phyloP scores from a whole-genome alignment of 2,888 invertebrate species.

The Megamerina dolium region DNA sequence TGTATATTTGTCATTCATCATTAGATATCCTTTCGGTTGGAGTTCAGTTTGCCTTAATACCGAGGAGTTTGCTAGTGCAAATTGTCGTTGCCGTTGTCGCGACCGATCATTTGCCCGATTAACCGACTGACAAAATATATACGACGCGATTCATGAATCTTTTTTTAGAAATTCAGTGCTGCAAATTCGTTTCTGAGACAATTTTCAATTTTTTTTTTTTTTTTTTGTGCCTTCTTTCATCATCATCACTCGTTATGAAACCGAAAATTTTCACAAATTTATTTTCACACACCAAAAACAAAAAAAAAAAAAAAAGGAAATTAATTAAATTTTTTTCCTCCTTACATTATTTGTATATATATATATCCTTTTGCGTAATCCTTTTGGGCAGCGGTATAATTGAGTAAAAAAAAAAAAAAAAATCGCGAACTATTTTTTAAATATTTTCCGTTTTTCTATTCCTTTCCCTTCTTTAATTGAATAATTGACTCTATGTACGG shows the following conservation, averaged over 20 bases:
- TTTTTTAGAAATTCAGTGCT: conserved; percentile 49
- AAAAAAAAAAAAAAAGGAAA: too few relatives aligned
- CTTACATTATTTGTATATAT: not conserved
- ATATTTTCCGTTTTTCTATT: not conserved
- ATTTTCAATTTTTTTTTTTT: too few relatives aligned
- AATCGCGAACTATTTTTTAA: not conserved
- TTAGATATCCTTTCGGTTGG: too few relatives aligned
- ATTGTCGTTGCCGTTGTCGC: too few relatives aligned
- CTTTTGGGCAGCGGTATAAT: not conserved
- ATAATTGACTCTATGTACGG: not conserved
- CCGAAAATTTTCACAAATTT: conserved; percentile 27
- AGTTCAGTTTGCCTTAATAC: too few relatives aligned
- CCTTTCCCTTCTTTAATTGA: not conserved
- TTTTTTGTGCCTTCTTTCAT: too few relatives aligned
- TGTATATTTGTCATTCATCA: too few relatives aligned
- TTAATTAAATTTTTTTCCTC: too few relatives aligned
- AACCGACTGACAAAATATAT: not conserved
- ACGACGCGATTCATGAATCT: conserved; percentile 26
- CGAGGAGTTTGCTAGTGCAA: too few relatives aligned
- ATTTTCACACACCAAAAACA: conserved; percentile 2
- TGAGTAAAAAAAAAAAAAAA: too few relatives aligned
- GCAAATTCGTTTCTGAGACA: conserved; percentile 36
- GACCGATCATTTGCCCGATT: conserved; percentile 1
- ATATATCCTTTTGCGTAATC: not conserved
- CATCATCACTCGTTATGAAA: conserved; percentile 44